These are phyloP conservation scores for Silurus lanzhouensis DNA, from an alignment of 2,797 vertebrate genomes.

Conservation along the genomic window DNA sequence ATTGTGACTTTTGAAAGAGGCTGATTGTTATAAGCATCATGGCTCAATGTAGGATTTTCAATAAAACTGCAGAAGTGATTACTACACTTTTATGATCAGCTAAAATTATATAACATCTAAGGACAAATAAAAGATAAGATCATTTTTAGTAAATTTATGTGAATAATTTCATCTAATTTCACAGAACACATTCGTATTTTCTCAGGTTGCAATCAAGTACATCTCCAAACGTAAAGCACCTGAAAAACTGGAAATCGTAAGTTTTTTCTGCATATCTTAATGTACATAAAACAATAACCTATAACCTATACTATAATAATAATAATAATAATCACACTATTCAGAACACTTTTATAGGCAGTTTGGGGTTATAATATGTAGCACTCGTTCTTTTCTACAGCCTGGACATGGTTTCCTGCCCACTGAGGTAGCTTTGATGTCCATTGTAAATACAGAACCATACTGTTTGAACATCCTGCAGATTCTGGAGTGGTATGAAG, in stretches of 20 bases:
- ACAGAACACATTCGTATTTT: not conserved
- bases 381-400: slow-evolving; percentile 3
- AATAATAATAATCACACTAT: too few relatives aligned
- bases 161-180: too few relatives aligned
- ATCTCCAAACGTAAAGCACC: slow-evolving; percentile 11
- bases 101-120: not conserved
- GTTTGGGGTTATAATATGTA: not conserved
- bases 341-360: not conserved
- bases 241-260: slow-evolving; percentile 30
- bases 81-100: not conserved
- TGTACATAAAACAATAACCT: not conserved
- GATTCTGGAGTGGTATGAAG: slow-evolving; percentile 43
- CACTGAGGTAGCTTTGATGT: slow-evolving; percentile 43
- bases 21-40: not conserved
- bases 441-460: slow-evolving; percentile 8
- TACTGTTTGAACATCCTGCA: slow-evolving; percentile 34
- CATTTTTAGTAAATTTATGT: not conserved
- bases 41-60: slow-evolving; percentile 1
- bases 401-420: slow-evolving; percentile 21
- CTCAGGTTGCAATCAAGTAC: slow-evolving; percentile 50
- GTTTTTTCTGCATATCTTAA: not conserved
- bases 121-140: not conserved
- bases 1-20: not conserved
- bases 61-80: slow-evolving; percentile 14
- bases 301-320: too few relatives aligned